Percentiles rank a stretch among this genome's conserved stretches.
phyloP scores from a whole-genome alignment of 2,113 vertebrate genomes.

The Lethenteron reissneri region DNA sequence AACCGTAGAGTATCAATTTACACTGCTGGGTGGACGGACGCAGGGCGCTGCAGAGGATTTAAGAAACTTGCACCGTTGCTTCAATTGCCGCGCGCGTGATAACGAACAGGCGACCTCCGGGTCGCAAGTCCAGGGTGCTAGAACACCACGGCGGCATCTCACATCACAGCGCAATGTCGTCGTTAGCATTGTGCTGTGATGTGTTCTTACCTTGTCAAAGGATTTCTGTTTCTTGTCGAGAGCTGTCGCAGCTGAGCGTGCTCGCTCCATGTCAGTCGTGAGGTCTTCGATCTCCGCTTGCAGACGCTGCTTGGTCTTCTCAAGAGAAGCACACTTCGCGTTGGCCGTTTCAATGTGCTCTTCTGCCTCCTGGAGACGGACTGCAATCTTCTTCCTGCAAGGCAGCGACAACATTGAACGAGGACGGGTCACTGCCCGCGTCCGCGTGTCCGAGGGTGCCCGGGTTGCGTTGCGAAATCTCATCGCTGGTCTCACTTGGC shows the following conservation, averaged over 20 bases:
- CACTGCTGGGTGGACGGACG: no score
- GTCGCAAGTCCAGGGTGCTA: no score
- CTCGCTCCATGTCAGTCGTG: conserved; percentile 9
- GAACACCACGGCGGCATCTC: no score
- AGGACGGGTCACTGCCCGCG: neutral
- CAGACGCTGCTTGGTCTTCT: conserved; percentile 23
- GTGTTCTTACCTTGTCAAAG: conserved; percentile 12
- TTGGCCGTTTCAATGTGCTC: conserved; percentile 20
- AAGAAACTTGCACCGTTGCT: no score
- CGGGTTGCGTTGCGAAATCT: neutral
- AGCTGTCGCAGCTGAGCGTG: conserved; percentile 10
- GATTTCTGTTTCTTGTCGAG: conserved; percentile 12
- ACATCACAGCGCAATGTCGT: no score
- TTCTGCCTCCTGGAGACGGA: conserved; percentile 23
- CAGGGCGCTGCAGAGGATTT: no score
- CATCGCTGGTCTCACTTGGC: conserved; percentile 30
- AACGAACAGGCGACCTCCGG: no score
- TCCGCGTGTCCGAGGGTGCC: neutral
- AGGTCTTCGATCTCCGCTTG: conserved; percentile 14
- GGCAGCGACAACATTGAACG: neutral
- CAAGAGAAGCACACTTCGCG: conserved; percentile 22
- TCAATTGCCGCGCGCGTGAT: no score
- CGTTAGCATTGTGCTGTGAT: no score
- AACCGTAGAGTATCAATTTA: no score
- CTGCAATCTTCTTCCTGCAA: conserved; percentile 19